Evolutionary conservation across 2,113 vertebrate species (phyloP).

Genomic region (Willisornis vidua): DNA sequence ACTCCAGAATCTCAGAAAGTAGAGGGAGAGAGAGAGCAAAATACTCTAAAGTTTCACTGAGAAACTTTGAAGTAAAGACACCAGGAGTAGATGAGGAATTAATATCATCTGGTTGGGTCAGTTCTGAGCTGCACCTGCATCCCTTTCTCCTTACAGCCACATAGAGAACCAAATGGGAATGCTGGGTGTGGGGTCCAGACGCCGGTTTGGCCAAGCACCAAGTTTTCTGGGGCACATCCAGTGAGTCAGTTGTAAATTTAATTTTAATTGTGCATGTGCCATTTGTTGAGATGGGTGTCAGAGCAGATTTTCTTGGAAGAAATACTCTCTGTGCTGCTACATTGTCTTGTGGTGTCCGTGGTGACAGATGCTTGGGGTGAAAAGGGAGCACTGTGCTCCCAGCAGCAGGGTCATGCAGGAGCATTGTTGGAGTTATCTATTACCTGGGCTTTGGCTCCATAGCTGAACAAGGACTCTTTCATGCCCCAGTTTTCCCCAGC

Average conservation of each 20-base stretch:
- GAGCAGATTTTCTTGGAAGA: background rate
- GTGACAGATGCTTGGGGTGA: background rate
- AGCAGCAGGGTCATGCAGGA: fast-evolving
- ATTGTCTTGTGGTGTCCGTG: fast-evolving
- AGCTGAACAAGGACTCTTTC: background rate
- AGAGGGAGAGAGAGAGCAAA: background rate
- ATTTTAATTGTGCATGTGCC: background rate
- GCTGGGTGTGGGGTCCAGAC: background rate
- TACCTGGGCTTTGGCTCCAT: fast-evolving
- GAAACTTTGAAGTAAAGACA: background rate
- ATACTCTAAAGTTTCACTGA: background rate
- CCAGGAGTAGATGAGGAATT: background rate
- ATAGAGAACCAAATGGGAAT: background rate
- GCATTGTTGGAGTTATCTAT: background rate
- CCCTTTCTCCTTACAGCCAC: background rate
- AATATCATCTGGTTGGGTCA: background rate
- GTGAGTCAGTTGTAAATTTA: background rate
- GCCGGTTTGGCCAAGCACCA: background rate
- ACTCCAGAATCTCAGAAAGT: background rate
- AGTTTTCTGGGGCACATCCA: background rate
- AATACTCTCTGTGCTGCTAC: fast-evolving
- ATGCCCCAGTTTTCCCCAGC: background rate
- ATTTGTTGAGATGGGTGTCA: background rate
- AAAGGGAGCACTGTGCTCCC: background rate
- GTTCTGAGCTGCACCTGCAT: background rate